A percentile compares a stretch with the other conserved stretches of the same genome.
phyloP scores from a whole-genome alignment of 2,113 vertebrate genomes.

The Xenopus borealis region DNA sequence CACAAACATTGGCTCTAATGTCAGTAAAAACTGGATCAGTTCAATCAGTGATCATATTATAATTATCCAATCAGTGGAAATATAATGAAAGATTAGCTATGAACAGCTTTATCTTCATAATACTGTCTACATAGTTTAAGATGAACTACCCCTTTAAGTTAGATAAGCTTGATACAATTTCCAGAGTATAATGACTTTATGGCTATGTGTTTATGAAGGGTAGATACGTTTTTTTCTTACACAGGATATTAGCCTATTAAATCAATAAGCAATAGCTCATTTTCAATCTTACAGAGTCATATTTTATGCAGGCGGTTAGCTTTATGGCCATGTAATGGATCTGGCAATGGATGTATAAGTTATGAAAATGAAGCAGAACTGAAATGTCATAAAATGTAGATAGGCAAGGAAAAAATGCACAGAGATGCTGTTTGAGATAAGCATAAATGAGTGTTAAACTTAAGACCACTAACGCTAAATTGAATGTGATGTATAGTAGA shows the following conservation, averaged over 20 bases:
- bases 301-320: conserved; percentile 38
- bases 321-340: conserved; percentile 42
- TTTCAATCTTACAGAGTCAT: conserved; percentile 33
- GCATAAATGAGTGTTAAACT: too few relatives aligned
- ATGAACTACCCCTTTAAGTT: too few relatives aligned
- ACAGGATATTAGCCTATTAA: conserved; percentile 40
- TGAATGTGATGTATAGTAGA: too few relatives aligned
- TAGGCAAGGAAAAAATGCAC: conserved; percentile 11
- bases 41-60: too few relatives aligned
- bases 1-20: too few relatives aligned
- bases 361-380: conserved; percentile 36
- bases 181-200: conserved; percentile 12
- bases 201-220: conserved; percentile 21
- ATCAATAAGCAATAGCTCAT: conserved; percentile 39
- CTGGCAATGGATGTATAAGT: conserved; percentile 36
- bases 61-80: too few relatives aligned
- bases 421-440: neutral
- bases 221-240: conserved; percentile 10
- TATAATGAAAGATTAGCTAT: too few relatives aligned
- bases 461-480: too few relatives aligned
- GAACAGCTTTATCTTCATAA: too few relatives aligned
- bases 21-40: too few relatives aligned
- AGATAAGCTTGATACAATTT: too few relatives aligned
- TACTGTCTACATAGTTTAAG: too few relatives aligned
- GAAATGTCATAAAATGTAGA: conserved; percentile 31